These are phyloP conservation scores for Patagioenas fasciata DNA, from an alignment of 2,113 vertebrate species.

Conservation along the genomic window DNA sequence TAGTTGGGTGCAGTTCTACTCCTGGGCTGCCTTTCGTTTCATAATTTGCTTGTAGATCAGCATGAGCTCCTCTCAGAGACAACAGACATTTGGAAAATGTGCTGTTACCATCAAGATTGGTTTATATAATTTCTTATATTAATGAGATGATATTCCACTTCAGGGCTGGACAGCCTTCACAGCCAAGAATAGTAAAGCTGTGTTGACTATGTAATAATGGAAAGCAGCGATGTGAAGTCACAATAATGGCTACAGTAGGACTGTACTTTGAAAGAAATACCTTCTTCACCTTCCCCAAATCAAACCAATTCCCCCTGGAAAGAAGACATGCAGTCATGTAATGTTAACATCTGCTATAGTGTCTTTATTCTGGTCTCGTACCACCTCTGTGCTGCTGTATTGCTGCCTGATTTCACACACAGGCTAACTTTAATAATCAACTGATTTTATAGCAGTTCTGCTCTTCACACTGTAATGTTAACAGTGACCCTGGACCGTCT, in stretches of 20 bases:
- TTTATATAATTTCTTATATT: not conserved
- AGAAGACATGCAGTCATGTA: not conserved
- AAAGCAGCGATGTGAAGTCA: not conserved
- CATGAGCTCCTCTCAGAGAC: not conserved
- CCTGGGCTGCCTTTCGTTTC: not conserved
- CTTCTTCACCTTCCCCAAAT: not conserved
- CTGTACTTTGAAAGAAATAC: not conserved
- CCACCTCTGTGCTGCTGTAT: not conserved
- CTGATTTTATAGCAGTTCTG: not conserved
- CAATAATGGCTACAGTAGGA: not conserved
- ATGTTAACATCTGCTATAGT: not conserved
- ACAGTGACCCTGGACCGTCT: not conserved
- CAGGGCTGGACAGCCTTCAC: not conserved
- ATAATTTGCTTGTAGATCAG: not conserved
- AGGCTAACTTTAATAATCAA: not conserved
- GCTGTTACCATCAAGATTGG: not conserved
- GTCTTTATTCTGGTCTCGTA: not conserved
- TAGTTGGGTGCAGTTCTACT: not conserved
- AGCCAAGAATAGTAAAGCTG: not conserved
- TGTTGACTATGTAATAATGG: not conserved
- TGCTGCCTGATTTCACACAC: not conserved
- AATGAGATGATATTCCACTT: not conserved
- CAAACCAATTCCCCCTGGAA: not conserved
- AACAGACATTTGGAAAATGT: conserved; percentile 11
- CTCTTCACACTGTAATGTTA: not conserved